Evolutionary conservation across 2,888 invertebrate genomes (phyloP).

Genomic region (Drosophila lutescens): DNA sequence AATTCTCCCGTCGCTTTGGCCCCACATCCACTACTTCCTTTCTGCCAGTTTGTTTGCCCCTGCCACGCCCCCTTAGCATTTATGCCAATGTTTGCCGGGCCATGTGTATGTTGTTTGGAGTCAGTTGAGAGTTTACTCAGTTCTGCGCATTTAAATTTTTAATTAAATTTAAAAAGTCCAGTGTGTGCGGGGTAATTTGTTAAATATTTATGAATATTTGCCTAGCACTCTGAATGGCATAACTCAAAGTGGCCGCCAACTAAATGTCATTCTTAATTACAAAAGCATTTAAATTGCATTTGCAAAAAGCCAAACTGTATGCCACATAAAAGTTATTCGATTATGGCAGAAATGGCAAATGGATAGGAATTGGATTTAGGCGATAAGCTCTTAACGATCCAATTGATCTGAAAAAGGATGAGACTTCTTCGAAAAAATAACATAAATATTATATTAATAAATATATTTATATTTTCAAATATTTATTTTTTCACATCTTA

Average conservation of each 20-base stretch:
- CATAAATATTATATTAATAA: too few relatives aligned
- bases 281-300: constrained; percentile 23
- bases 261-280: constrained; percentile 34
- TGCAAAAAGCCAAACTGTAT: constrained; percentile 4
- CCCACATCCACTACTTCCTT: constrained; percentile 16
- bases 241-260: constrained; percentile 16
- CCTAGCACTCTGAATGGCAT: constrained; percentile 29
- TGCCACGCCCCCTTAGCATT: constrained; percentile 9
- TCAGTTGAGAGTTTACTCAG: constrained; percentile 29
- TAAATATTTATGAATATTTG: constrained; percentile 50
- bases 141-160: constrained; percentile 70
- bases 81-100: constrained; percentile 8
- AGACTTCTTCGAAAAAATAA: not conserved
- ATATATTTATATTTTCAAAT: too few relatives aligned
- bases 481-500: too few relatives aligned
- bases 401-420: constrained; percentile 2
- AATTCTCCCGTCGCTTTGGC: constrained; percentile 42
- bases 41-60: constrained; percentile 10
- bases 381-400: constrained; percentile 9
- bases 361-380: not conserved
- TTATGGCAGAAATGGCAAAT: not conserved
- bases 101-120: constrained; percentile 9
- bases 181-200: constrained; percentile 33
- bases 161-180: constrained; percentile 70
- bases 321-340: constrained; percentile 8